phyloP scores from a whole-genome alignment of 1,140 invertebrate genomes.

The Bombyx mandarina region DNA sequence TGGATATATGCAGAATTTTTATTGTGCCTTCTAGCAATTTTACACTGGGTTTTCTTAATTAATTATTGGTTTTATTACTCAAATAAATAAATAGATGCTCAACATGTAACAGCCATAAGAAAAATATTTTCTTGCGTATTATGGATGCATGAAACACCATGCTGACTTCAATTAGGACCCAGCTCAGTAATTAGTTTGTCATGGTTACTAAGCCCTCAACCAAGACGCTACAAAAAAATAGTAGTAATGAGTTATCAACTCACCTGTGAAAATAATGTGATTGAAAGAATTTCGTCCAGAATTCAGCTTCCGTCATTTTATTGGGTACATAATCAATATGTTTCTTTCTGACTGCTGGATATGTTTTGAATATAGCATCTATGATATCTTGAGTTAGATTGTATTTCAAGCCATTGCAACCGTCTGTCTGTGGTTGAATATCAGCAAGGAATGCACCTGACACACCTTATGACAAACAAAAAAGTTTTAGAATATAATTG shows the following conservation, averaged over 20 bases:
- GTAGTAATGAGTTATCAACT: not conserved
- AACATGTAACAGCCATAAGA: no score
- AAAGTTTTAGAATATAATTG: slow-evolving; percentile 1
- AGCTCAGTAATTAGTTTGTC: no score
- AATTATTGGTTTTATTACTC: no score
- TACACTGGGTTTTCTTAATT: no score
- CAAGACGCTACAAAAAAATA: no score
- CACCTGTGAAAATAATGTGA: slow-evolving; percentile 98
- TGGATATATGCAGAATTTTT: no score
- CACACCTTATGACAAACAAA: slow-evolving; percentile 72
- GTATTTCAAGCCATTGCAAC: slow-evolving; percentile 96
- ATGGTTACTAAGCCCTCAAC: no score
- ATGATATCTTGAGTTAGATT: slow-evolving; percentile 98
- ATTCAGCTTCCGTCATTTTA: slow-evolving; percentile 95
- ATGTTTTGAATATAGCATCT: slow-evolving; percentile 98
- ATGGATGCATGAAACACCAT: no score
- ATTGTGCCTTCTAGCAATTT: no score
- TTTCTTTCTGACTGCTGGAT: slow-evolving; percentile 98
- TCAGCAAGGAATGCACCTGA: slow-evolving; percentile 92
- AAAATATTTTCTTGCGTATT: no score
- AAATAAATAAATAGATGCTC: no score
- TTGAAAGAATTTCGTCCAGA: slow-evolving; percentile 99
- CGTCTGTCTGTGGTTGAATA: slow-evolving; percentile 97
- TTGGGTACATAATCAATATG: slow-evolving; percentile 96
- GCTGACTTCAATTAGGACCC: no score